These are phyloP conservation scores for Lates japonicus DNA, from an alignment of 2,797 vertebrate species.

Conservation along the genomic window DNA sequence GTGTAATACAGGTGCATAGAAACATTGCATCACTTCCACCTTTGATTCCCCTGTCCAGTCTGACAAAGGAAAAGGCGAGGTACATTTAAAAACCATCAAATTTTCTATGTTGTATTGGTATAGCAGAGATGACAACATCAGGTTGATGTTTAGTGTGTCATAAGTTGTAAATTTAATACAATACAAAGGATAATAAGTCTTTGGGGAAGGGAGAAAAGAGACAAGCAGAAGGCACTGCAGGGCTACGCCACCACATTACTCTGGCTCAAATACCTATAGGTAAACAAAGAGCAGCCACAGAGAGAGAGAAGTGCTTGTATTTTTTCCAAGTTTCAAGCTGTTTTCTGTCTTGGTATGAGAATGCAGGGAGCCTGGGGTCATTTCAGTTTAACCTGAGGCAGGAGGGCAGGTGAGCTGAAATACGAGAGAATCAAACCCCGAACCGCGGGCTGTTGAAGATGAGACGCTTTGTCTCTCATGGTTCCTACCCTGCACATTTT, in stretches of 20 bases:
- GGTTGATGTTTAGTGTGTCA: background rate
- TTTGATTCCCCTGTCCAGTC: constrained; percentile 42
- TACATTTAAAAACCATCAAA: background rate
- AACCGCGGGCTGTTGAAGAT: constrained; percentile 10
- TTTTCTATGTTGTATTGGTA: background rate
- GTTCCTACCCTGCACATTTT: background rate
- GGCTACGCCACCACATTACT: constrained; percentile 73
- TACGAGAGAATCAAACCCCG: constrained; percentile 11
- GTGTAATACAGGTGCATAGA: constrained; percentile 80
- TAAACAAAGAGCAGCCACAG: constrained; percentile 77
- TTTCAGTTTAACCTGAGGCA: constrained; percentile 42
- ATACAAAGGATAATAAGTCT: background rate
- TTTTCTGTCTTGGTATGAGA: constrained; percentile 8
- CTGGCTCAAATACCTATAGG: constrained; percentile 78
- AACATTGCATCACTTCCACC: constrained; percentile 83
- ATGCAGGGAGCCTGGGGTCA: constrained; percentile 9
- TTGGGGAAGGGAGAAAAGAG: constrained; percentile 2
- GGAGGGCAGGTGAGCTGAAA: constrained; percentile 51
- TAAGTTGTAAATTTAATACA: background rate
- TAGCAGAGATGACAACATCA: background rate
- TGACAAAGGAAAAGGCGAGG: background rate
- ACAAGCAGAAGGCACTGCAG: constrained; percentile 8
- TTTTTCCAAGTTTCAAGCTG: constrained; percentile 11
- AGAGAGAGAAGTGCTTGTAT: too few species aligned
- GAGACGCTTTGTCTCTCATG: constrained; percentile 25